Percentiles rank a stretch among this genome's conserved stretches.
Conservation (phyloP, 2,113 vertebrate species). For the Myiozetetes cayanensis region DNA sequence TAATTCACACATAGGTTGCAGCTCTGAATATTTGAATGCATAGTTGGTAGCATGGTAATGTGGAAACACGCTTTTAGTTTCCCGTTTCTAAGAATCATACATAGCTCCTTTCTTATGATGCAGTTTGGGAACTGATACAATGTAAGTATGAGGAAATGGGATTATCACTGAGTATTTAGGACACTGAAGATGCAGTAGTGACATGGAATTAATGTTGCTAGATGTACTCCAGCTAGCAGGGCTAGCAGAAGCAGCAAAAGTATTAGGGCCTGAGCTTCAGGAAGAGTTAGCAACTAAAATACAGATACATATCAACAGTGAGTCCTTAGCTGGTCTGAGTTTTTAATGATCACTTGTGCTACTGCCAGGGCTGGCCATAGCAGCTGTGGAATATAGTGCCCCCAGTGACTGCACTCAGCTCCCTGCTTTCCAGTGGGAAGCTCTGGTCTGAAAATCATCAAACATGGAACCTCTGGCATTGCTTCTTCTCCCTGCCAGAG, state of each 20-base stretch:
- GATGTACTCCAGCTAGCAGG: background rate
- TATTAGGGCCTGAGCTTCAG: background rate
- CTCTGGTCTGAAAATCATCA: background rate
- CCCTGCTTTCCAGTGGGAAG: background rate
- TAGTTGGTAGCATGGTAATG: background rate
- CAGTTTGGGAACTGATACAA: background rate
- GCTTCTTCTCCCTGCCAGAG: background rate
- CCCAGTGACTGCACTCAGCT: background rate
- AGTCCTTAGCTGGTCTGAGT: background rate
- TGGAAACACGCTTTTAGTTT: background rate
- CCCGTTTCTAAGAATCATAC: background rate
- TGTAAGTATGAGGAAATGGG: background rate
- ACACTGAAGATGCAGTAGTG: background rate
- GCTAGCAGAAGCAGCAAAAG: background rate
- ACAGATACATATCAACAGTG: background rate
- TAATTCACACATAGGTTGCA: background rate
- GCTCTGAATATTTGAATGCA: background rate
- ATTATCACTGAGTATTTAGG: background rate
- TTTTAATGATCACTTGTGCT: background rate
- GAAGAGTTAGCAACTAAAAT: background rate
- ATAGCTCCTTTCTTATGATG: background rate
- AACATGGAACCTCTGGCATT: background rate
- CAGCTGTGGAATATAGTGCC: background rate
- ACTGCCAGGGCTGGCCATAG: background rate
- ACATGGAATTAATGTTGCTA: background rate